Evolutionary conservation across 2,888 invertebrate genomes (phyloP), one percentile per base, ranked within the genome.

Genomic region (Nomada lathburiana): DNA sequence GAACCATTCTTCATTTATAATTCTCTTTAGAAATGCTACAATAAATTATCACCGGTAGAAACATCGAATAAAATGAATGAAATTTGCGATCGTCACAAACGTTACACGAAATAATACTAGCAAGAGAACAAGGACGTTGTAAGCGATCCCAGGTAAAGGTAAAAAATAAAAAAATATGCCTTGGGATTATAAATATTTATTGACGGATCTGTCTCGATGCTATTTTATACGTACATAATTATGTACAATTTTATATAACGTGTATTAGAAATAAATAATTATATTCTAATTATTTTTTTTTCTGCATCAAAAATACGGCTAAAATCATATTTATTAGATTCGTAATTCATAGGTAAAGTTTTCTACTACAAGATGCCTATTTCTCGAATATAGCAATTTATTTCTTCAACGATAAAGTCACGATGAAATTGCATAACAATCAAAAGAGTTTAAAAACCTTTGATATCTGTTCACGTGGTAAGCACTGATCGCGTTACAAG

Each of bases 401-500:
- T 36, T 59, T 55, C 47, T 59, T 9, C n/a, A 23, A 44, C 16
- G 42, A 57, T 50, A 29, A 57, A 57, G 62, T 55, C 20, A 26
- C 3, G 59, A 9, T 10, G 44, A 53, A 79, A 65, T 71, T 72
- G 55, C 67, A 81, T 76, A 82, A 76, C 53, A 47, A 62, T 65
- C 23, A 55, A 36, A 60, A 20, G 47, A 50, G 53, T 63, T 72
- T 80, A 63, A 76, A 68, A 82, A 70, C 79, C 63, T 68, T 76
- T 64, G 53, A 42, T 77, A 67, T 82, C 76, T 76, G 70, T 71
- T 47, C 76, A 81, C 82, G 81, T 80, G 81, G 69, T 75, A 53
- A 52, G 26, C 29, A 20, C 50, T 59, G 44, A 68, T 70, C 68
- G 71, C 47, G 55, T 80, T 71, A 76, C 47, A 52, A n/a, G 65